A percentile compares a stretch with the other conserved stretches of the same genome.
Conservation (phyloP, 2,113 vertebrate genomes). For the Pristiophorus japonicus region DNA sequence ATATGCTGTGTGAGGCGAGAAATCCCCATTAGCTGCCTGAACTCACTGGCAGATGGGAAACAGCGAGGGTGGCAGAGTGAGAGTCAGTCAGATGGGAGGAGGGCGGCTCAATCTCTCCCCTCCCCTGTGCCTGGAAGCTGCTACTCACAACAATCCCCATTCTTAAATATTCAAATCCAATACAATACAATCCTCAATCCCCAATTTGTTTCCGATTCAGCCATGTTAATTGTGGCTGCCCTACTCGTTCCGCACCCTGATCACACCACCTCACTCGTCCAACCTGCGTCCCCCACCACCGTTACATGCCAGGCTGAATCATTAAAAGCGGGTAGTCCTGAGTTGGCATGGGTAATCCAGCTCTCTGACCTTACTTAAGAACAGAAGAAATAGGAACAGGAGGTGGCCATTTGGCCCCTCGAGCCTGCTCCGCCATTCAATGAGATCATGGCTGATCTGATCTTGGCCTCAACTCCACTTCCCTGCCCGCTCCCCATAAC, state of each 20-base stretch:
- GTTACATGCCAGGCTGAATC: neutral
- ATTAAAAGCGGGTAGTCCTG: too few species aligned
- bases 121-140: neutral
- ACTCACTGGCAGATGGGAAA: conserved; percentile 19
- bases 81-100: neutral
- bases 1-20: neutral
- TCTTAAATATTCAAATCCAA: conserved; percentile 10
- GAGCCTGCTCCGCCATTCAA: too few species aligned
- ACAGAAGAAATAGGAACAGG: too few species aligned
- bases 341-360: too few species aligned
- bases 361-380: too few species aligned
- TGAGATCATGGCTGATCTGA: too few species aligned
- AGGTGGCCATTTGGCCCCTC: too few species aligned
- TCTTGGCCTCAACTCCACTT: too few species aligned
- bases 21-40: conserved; percentile 13
- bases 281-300: neutral
- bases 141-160: neutral
- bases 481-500: too few species aligned
- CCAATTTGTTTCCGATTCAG: neutral
- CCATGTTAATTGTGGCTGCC: neutral
- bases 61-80: neutral
- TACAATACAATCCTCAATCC: neutral
- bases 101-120: neutral
- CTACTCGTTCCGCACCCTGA: neutral
- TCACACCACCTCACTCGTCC: neutral